Conservation (phyloP, 2,888 invertebrate species). For the Noctua janthe region DNA sequence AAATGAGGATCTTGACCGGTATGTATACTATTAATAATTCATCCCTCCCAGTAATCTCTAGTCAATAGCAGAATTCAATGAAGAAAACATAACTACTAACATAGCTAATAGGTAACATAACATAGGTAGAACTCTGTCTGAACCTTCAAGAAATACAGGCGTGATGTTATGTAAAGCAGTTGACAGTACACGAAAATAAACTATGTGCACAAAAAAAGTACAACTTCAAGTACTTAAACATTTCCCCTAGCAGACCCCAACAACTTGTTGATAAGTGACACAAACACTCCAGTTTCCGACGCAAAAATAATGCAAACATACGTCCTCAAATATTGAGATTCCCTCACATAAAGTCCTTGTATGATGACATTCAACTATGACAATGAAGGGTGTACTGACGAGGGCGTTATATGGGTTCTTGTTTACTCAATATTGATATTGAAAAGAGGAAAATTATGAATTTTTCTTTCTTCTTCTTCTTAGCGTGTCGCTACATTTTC, state of each 20-base stretch:
- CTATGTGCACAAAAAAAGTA: not conserved
- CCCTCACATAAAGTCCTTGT: conserved; percentile 16
- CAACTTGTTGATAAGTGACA: conserved; percentile 57
- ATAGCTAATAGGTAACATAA: not conserved
- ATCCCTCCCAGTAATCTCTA: not conserved
- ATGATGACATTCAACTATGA: conserved; percentile 34
- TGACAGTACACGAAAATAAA: not conserved
- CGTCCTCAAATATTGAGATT: conserved; percentile 43
- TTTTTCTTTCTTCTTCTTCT: no score
- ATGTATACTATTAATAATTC: not conserved
- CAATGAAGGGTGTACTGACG: not conserved
- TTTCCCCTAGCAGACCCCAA: conserved; percentile 9
- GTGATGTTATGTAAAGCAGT: not conserved
- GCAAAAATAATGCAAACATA: conserved; percentile 43
- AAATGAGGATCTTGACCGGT: not conserved
- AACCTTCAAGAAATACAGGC: not conserved
- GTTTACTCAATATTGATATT: conserved; percentile 13
- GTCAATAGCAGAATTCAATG: not conserved
- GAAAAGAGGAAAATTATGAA: not conserved
- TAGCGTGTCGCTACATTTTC: not conserved
- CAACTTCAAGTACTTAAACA: not conserved
- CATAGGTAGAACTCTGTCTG: not conserved
- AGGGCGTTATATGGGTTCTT: conserved; percentile 9
- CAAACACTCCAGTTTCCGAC: conserved; percentile 39
- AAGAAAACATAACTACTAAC: not conserved